These are phyloP conservation scores for Automeris io DNA, from an alignment of 2,888 invertebrate species.

Conservation along the genomic window DNA sequence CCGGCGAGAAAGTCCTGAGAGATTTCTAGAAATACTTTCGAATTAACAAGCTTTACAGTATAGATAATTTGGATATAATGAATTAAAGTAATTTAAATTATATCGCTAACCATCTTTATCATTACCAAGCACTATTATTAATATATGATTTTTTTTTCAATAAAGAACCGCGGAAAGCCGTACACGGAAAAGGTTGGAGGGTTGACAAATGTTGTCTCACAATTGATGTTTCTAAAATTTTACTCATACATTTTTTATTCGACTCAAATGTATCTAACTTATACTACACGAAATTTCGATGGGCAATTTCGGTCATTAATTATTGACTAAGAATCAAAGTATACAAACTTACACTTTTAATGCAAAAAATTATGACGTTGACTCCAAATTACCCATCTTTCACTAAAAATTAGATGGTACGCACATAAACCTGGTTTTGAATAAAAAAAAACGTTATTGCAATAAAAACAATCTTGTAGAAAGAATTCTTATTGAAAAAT, in stretches of 20 bases:
- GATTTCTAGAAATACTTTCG: too few relatives aligned
- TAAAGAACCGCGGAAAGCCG: conserved; percentile 84
- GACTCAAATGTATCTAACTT: conserved; percentile 57
- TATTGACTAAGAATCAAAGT: background rate
- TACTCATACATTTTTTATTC: conserved; percentile 26
- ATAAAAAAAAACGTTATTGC: background rate
- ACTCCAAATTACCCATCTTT: background rate
- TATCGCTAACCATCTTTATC: background rate
- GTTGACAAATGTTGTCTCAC: conserved; percentile 60
- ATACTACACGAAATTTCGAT: conserved; percentile 17
- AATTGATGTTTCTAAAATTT: conserved; percentile 44
- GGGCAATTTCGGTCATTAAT: background rate
- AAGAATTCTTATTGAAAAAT: too few relatives aligned
- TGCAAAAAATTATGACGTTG: background rate
- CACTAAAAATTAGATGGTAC: background rate
- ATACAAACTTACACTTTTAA: too few relatives aligned
- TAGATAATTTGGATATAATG: too few relatives aligned
- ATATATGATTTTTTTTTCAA: conserved; percentile 62
- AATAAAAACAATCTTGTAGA: too few relatives aligned
- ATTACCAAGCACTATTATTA: background rate
- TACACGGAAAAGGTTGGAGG: conserved; percentile 88
- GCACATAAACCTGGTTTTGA: background rate
- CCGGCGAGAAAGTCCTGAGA: too few relatives aligned
- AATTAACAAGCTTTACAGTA: too few relatives aligned
- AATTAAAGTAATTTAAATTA: too few relatives aligned